Conservation (phyloP, 2,888 invertebrate genomes). For the Lampropteryx suffumata region DNA sequence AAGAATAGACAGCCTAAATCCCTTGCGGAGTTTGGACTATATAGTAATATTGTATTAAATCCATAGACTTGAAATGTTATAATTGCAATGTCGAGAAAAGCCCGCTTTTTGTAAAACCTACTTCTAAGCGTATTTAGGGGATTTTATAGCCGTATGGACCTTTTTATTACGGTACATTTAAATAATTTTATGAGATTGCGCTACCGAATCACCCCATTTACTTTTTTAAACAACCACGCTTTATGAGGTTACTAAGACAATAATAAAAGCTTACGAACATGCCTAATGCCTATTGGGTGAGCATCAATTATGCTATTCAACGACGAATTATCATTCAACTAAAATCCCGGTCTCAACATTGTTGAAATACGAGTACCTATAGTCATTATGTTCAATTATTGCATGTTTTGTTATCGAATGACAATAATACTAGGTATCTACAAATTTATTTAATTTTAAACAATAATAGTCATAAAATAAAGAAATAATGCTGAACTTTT, state of each 20-base stretch:
- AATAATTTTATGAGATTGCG: slow-evolving; percentile 78
- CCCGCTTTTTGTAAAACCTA: slow-evolving; percentile 30
- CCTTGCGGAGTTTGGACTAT: too few relatives aligned
- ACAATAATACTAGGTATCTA: too few relatives aligned
- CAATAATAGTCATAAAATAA: too few relatives aligned
- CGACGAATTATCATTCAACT: neutral
- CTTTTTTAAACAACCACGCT: slow-evolving; percentile 64
- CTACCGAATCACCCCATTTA: slow-evolving; percentile 69
- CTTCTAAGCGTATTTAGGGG: slow-evolving; percentile 58
- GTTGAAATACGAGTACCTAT: too few relatives aligned
- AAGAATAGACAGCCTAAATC: too few relatives aligned
- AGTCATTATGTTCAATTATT: too few relatives aligned
- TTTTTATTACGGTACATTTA: slow-evolving; percentile 74
- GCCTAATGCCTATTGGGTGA: slow-evolving; percentile 1
- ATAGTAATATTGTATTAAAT: too few relatives aligned
- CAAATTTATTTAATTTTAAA: too few relatives aligned
- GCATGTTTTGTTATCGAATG: too few relatives aligned
- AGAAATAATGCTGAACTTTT: too few relatives aligned
- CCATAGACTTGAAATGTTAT: slow-evolving; percentile 9
- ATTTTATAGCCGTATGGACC: slow-evolving; percentile 69
- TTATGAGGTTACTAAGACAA: slow-evolving; percentile 34
- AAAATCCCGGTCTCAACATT: too few relatives aligned
- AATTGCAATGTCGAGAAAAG: slow-evolving; percentile 22
- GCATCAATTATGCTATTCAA: neutral
- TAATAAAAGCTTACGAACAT: slow-evolving; percentile 18